Evolutionary conservation across 2,113 vertebrate genomes (phyloP).

Genomic region (Sylvietta virens): DNA sequence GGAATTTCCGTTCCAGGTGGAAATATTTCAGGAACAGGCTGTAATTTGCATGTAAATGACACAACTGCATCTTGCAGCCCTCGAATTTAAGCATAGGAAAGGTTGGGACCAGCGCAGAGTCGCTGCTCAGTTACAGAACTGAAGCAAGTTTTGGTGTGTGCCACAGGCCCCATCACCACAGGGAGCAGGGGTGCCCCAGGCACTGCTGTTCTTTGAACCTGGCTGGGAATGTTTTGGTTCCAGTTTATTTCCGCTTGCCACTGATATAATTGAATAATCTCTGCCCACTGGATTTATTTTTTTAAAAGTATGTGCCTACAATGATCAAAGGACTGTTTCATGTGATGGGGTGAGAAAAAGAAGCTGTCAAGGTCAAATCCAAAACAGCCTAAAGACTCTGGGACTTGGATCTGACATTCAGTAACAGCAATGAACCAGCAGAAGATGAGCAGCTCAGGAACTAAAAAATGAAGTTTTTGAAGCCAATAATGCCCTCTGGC

Average conservation of each 20-base stretch:
- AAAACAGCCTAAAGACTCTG: background rate
- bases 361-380: constrained; percentile 7
- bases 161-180: background rate
- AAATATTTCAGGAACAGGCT: background rate
- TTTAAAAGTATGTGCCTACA: background rate
- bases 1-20: background rate
- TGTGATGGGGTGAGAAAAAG: background rate
- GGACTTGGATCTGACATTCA: background rate
- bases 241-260: background rate
- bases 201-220: background rate
- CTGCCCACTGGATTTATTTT: background rate
- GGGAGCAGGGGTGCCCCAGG: background rate
- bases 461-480: constrained; percentile 19
- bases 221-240: background rate
- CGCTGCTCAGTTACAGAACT: background rate
- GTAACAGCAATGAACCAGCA: background rate
- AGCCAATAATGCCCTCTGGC: constrained; percentile 1
- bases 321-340: background rate
- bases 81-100: background rate
- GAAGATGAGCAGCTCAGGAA: constrained; percentile 11
- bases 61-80: background rate
- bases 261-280: background rate
- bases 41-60: background rate
- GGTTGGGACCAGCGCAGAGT: background rate
- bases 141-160: background rate